Percentiles rank a stretch among this genome's conserved stretches.
phyloP scores from a whole-genome alignment of 2,113 vertebrate genomes.

The Alexandromys fortis region DNA sequence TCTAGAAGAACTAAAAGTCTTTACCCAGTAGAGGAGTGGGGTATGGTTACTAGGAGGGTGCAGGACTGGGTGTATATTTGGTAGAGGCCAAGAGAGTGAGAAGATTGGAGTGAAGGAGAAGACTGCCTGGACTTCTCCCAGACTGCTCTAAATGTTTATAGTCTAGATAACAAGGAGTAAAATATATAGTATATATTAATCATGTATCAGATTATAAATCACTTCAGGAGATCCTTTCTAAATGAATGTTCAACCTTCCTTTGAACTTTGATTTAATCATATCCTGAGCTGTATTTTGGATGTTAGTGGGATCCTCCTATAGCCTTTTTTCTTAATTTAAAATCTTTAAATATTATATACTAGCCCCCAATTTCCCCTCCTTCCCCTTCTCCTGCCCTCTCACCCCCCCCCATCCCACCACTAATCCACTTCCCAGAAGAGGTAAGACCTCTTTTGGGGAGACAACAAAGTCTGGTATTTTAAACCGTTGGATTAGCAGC shows the following conservation, averaged over 20 bases:
- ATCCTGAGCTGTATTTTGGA: slow-evolving; percentile 28
- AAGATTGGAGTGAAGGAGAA: neutral
- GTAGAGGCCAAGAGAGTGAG: neutral
- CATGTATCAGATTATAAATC: neutral
- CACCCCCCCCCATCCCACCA: no score
- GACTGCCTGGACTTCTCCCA: neutral
- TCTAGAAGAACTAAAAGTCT: neutral
- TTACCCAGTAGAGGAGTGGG: neutral
- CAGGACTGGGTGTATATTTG: neutral
- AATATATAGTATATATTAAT: neutral
- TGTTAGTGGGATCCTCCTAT: neutral
- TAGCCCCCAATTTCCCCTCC: no score
- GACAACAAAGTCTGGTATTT: neutral
- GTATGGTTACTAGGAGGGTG: neutral
- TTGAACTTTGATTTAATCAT: slow-evolving; percentile 43
- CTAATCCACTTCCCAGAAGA: no score
- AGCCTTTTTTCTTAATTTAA: neutral
- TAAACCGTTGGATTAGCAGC: slow-evolving; percentile 23
- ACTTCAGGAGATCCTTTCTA: neutral
- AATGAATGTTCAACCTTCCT: neutral
- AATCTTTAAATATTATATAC: no score
- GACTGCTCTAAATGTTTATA: neutral
- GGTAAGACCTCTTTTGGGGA: no score
- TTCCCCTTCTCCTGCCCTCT: no score
- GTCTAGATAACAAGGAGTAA: slow-evolving; percentile 1